Evolutionary conservation across 30 jellyfish, hydroid and myxozoan species (phyloP).

Genomic region (Phacellophora camtschatica): DNA sequence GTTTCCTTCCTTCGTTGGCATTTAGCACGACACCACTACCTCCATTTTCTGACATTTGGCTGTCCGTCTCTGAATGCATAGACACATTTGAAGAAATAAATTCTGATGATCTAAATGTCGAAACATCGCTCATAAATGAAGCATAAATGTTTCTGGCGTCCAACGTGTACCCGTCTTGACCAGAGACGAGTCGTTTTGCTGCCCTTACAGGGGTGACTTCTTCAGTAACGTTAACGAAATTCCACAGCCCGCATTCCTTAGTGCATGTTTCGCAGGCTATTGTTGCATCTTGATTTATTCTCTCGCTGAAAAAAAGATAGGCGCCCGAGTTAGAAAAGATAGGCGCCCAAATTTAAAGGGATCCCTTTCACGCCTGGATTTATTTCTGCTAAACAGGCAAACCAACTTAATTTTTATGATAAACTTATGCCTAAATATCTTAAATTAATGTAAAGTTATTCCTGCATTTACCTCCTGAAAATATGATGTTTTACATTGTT

Average conservation of each 20-base stretch:
- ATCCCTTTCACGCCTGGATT: no score
- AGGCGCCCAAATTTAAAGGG: neutral
- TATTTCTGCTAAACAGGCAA: no score
- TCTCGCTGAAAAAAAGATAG: constrained; percentile 39
- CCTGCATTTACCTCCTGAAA: no score
- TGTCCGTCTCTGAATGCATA: constrained; percentile 77
- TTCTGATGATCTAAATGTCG: constrained; percentile 73
- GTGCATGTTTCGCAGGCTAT: constrained; percentile 81
- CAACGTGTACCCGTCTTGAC: constrained; percentile 10
- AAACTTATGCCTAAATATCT: no score
- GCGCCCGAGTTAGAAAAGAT: neutral
- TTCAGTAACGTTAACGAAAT: constrained; percentile 61
- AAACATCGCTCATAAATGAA: constrained; percentile 53
- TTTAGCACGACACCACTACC: neutral
- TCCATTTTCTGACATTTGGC: constrained; percentile 77
- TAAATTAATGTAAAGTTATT: no score
- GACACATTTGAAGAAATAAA: constrained; percentile 84
- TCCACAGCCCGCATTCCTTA: constrained; percentile 94
- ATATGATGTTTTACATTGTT: no score
- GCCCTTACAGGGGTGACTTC: constrained; percentile 20
- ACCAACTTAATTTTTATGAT: no score
- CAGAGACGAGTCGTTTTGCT: constrained; percentile 32
- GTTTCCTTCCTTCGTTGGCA: neutral
- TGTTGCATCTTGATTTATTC: constrained; percentile 81
- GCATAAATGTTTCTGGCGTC: constrained; percentile 61